phyloP scores from a whole-genome alignment of 2,797 vertebrate genomes.

The Paguma larvata region DNA sequence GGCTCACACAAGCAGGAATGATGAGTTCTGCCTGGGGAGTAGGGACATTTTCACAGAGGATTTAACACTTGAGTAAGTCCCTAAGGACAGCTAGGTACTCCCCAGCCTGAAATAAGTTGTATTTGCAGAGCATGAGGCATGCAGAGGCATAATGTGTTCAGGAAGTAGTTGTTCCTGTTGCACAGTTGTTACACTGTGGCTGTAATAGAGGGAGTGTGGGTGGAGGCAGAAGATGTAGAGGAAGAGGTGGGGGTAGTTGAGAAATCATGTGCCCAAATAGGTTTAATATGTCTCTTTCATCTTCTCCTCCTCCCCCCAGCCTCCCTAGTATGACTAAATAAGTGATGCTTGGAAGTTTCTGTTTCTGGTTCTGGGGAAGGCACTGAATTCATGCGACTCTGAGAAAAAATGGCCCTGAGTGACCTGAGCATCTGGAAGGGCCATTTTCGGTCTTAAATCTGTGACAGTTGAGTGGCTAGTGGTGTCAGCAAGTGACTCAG shows the following conservation, averaged over 20 bases:
- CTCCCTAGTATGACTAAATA: constrained; percentile 61
- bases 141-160: neutral
- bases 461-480: neutral
- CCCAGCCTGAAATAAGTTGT: neutral
- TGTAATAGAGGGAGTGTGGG: neutral
- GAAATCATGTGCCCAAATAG: constrained; percentile 60
- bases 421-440: constrained; percentile 55
- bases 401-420: neutral
- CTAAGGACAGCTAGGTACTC: neutral
- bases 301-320: constrained; percentile 19
- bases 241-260: constrained; percentile 21
- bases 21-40: neutral
- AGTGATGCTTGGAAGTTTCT: constrained; percentile 34
- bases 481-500: constrained; percentile 61
- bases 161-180: constrained; percentile 7
- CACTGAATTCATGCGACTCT: neutral
- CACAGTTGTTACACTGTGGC: no score
- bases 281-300: constrained; percentile 72
- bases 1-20: neutral
- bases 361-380: constrained; percentile 4
- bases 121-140: neutral
- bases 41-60: constrained; percentile 1
- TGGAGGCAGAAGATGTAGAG: constrained; percentile 8
- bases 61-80: constrained; percentile 7
- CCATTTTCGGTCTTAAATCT: constrained; percentile 5